A percentile compares a stretch with the other conserved stretches of the same genome.
Conservation (phyloP, 30 jellyfish, hydroid and myxozoan species). For the Rhopilema esculentum region DNA sequence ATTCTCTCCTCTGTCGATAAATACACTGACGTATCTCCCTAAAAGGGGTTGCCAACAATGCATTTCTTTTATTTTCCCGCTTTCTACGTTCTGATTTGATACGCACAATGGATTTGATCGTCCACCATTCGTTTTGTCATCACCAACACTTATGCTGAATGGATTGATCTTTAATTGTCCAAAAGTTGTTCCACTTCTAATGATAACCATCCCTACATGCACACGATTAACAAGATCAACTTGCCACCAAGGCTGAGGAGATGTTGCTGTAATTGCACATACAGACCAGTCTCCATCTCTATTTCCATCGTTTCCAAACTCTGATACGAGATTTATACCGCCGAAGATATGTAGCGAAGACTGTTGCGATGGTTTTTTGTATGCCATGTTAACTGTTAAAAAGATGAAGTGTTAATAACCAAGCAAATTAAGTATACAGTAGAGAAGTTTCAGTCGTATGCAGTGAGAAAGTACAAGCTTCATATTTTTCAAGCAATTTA, state of each 20-base stretch:
- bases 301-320: constrained; percentile 1
- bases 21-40: constrained; percentile 2
- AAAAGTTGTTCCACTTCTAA: neutral
- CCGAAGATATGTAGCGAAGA: neutral
- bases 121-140: constrained; percentile 3
- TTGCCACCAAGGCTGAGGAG: neutral
- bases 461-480: no score
- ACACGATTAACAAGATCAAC: neutral
- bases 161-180: neutral
- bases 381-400: neutral
- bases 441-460: no score
- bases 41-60: neutral
- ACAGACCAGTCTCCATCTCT: neutral
- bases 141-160: neutral
- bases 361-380: neutral
- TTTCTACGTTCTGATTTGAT: neutral
- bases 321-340: neutral
- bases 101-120: neutral
- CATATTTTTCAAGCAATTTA: no score
- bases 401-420: neutral
- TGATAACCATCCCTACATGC: neutral
- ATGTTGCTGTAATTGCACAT: neutral
- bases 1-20: neutral
- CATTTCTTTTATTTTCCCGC: neutral
- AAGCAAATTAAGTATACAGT: no score